Percentiles rank a stretch among this genome's conserved stretches.
These are phyloP conservation scores for Cuniculus paca DNA, from an alignment of 2,797 vertebrate species.

Conservation along the genomic window DNA sequence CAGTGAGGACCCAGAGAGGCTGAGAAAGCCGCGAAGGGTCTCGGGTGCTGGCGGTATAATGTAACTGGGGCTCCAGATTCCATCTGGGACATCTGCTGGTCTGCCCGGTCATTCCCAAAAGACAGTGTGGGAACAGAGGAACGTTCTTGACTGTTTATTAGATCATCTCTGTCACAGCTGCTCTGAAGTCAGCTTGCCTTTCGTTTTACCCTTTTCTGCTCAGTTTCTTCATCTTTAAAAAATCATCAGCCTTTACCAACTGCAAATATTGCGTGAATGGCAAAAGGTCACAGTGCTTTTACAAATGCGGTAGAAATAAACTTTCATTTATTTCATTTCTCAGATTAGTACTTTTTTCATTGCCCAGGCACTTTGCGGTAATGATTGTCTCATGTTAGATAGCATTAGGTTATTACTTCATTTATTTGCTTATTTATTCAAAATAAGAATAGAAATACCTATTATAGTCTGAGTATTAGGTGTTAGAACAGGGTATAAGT, in stretches of 20 bases:
- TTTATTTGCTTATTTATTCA: constrained; percentile 49
- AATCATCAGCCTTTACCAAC: not conserved
- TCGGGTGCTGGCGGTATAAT: accelerated
- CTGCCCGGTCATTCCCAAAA: not conserved
- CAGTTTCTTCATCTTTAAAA: not conserved
- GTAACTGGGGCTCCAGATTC: not conserved
- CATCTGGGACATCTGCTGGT: not conserved
- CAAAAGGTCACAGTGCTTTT: not conserved
- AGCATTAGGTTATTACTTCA: constrained; percentile 11
- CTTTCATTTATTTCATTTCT: constrained; percentile 25
- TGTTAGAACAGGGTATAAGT: constrained; percentile 11
- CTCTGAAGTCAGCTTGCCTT: not conserved
- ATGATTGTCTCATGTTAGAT: not conserved
- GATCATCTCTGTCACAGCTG: constrained; percentile 16
- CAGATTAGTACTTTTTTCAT: not conserved
- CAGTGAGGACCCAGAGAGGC: not conserved
- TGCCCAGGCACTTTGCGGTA: not conserved
- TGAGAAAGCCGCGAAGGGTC: not conserved
- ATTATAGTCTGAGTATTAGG: not conserved
- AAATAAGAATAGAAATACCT: not conserved
- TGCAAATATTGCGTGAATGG: not conserved
- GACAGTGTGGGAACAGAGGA: not conserved
- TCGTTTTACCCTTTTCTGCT: not conserved
- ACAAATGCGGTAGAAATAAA: not conserved
- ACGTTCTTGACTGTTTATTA: not conserved